phyloP scores from a whole-genome alignment of 2,888 invertebrate species.

The Tenthredo distinguenda region DNA sequence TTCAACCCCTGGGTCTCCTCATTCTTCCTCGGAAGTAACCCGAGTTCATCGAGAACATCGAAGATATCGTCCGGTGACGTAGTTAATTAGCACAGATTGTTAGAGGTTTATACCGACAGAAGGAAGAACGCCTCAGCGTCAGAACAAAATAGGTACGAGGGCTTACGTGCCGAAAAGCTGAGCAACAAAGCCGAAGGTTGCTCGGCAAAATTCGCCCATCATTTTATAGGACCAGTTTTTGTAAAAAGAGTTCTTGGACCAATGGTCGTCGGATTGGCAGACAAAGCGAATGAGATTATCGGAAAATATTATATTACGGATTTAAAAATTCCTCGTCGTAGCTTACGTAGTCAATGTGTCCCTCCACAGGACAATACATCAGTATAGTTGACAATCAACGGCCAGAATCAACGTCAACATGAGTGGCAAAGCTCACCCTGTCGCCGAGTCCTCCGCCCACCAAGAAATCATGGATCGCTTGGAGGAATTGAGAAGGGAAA shows the following conservation, averaged over 20 bases:
- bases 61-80: too few species aligned
- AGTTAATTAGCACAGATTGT: too few species aligned
- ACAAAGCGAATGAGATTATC: conserved; percentile 43
- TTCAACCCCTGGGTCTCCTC: too few species aligned
- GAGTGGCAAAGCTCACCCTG: background rate
- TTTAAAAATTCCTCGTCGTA: conserved; percentile 54
- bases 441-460: background rate
- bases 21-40: too few species aligned
- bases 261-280: conserved; percentile 52
- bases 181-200: conserved; percentile 56
- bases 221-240: conserved; percentile 54
- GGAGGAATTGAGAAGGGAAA: background rate
- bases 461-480: background rate
- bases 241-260: conserved; percentile 50
- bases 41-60: too few species aligned
- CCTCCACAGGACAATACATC: background rate
- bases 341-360: conserved; percentile 35
- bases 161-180: too few species aligned
- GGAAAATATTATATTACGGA: conserved; percentile 55
- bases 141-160: too few species aligned
- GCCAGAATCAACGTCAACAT: background rate
- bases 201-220: conserved; percentile 53
- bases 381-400: too few species aligned
- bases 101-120: too few species aligned
- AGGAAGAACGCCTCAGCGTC: too few species aligned